phyloP scores from a whole-genome alignment of 2,888 invertebrate genomes.

The Calliphora vomitoria region DNA sequence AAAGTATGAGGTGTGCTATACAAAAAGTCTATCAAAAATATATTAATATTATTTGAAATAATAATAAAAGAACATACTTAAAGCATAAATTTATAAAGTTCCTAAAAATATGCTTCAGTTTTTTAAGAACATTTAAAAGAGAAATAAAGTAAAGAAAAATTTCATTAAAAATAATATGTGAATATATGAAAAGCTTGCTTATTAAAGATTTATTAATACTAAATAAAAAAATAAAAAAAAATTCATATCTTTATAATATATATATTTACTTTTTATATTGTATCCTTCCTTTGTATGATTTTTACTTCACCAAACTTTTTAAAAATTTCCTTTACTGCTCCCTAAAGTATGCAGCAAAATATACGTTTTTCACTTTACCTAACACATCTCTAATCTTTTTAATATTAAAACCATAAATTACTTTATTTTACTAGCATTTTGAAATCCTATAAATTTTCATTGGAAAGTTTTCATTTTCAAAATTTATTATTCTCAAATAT shows the following conservation, averaged over 20 bases:
- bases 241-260: too few relatives aligned
- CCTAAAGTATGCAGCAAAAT: conserved; percentile 28
- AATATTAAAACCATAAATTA: not conserved
- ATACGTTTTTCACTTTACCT: not conserved
- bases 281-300: too few relatives aligned
- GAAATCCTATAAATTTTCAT: conserved; percentile 22
- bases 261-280: too few relatives aligned
- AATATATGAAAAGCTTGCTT: too few relatives aligned
- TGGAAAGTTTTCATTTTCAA: conserved; percentile 3
- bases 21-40: too few relatives aligned
- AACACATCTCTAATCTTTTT: not conserved
- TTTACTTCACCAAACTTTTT: too few relatives aligned
- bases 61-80: not conserved
- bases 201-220: too few relatives aligned
- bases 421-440: not conserved
- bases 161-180: too few relatives aligned
- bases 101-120: not conserved
- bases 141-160: not conserved
- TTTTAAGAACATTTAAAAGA: not conserved
- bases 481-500: conserved; percentile 15
- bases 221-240: too few relatives aligned
- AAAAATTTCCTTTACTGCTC: not conserved
- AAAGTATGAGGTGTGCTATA: too few relatives aligned
- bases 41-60: not conserved
- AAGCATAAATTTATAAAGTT: not conserved